These are phyloP conservation scores for Saccostrea glomerata DNA, from an alignment of 1,140 invertebrate species.

Conservation along the genomic window DNA sequence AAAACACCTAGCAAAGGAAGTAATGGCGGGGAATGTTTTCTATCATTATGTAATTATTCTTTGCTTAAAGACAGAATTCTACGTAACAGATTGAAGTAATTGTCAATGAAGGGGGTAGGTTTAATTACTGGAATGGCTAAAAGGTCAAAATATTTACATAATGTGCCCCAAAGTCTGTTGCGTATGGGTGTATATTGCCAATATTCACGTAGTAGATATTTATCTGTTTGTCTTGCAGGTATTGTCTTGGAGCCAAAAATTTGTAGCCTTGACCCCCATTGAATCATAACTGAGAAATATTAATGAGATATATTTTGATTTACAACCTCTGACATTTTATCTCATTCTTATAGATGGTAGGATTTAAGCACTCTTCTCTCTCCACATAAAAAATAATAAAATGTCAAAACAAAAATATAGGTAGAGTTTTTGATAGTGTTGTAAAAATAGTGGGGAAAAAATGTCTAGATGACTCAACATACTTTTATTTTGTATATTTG, in stretches of 20 bases:
- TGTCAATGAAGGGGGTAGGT: neutral
- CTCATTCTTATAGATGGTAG: neutral
- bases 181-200: neutral
- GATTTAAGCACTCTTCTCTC: neutral
- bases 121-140: neutral
- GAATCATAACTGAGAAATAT: neutral
- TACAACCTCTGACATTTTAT: too few relatives aligned
- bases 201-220: neutral
- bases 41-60: neutral
- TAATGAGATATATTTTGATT: neutral
- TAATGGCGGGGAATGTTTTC: neutral
- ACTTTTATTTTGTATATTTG: neutral
- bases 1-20: neutral
- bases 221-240: neutral
- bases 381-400: neutral
- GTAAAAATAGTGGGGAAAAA: neutral
- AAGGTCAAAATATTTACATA: neutral
- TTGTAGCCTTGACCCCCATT: neutral
- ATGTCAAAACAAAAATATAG: neutral
- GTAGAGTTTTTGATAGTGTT: neutral
- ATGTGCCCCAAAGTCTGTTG: neutral
- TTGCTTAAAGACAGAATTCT: neutral
- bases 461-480: neutral
- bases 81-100: neutral
- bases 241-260: slow-evolving; percentile 1